Base-by-base conservation (phyloP, 2,797 vertebrate genomes). In the Lagorchestes hirsutus region DNA sequence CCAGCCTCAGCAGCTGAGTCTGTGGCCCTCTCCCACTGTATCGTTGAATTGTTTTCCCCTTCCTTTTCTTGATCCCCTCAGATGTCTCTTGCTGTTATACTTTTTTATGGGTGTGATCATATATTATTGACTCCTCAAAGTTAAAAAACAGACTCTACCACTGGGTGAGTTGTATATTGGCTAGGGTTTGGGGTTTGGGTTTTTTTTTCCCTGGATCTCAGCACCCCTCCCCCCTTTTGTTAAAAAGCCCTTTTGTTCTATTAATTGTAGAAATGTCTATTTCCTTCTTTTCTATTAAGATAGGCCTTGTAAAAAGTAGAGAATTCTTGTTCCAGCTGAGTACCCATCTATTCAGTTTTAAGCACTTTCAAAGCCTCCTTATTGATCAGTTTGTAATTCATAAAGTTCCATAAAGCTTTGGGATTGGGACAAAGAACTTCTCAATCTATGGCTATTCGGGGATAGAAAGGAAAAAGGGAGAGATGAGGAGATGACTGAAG, bases 271-370 rank as follows among this genome's bases (percentile, higher is more conserved):
- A 40, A 94, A 50, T 3, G 9, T 67, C 94, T 91, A 54, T 97
- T 96, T 94, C 58, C 82, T 18, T 67, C 96, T 93, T 74, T 94
- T 54, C 97, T 94, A 94, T 93, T 54, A 95, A 92, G 91, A 91
- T 24, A 97, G 91, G 55, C 67, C 11, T 93, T 93, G 50, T 93
- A 97, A 98, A 87, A 87, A 50, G 62, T 16, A 74, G 74, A 50
- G 74, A 87, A 27, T 87, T 87, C 40, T 87, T 50, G 22, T 82
- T 50, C 22, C 27, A 10, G 40, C 24, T 22, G 12, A 87, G 40
- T 87, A 27, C 22, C 27, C 27, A 50, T 50, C 40, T 87, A 24
- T 87, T 87, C 8, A 10, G 24, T 27, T 87, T 27, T 87, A 87
- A 87, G 40, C 74, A 87, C 40, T 87, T 50, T 46, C 40, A 46